These are phyloP conservation scores for Drosophila anceps DNA, from an alignment of 2,888 invertebrate species.

Conservation along the genomic window DNA sequence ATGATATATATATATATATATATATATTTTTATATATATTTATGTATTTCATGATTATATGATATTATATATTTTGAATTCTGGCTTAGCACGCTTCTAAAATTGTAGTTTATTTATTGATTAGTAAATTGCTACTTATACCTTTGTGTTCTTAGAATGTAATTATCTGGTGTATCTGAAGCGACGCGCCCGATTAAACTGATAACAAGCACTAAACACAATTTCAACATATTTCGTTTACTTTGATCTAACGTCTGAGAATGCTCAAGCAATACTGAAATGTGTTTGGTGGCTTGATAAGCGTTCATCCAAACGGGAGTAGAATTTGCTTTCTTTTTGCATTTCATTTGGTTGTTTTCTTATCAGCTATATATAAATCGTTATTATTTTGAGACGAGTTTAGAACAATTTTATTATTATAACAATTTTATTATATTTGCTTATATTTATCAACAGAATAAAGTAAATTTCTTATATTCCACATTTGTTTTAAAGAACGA, in stretches of 20 bases:
- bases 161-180: conserved; percentile 35
- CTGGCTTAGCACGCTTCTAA: too few relatives aligned
- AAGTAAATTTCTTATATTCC: background rate
- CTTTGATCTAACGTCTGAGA: conserved; percentile 16
- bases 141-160: conserved; percentile 57
- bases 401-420: background rate
- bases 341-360: conserved; percentile 3
- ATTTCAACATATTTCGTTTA: conserved; percentile 38
- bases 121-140: conserved; percentile 12
- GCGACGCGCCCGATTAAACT: conserved; percentile 12
- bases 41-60: too few relatives aligned
- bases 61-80: too few relatives aligned
- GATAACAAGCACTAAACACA: conserved; percentile 6
- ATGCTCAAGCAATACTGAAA: conserved; percentile 33
- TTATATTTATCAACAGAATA: too few relatives aligned
- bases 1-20: too few relatives aligned
- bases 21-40: too few relatives aligned
- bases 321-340: background rate
- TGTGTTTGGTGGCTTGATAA: conserved; percentile 23
- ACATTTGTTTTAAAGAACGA: too few relatives aligned
- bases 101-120: too few relatives aligned
- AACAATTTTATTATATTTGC: background rate
- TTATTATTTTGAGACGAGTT: background rate
- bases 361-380: conserved; percentile 6
- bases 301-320: conserved; percentile 8